phyloP scores from a whole-genome alignment of 2,797 vertebrate genomes.

The Todus mexicanus region DNA sequence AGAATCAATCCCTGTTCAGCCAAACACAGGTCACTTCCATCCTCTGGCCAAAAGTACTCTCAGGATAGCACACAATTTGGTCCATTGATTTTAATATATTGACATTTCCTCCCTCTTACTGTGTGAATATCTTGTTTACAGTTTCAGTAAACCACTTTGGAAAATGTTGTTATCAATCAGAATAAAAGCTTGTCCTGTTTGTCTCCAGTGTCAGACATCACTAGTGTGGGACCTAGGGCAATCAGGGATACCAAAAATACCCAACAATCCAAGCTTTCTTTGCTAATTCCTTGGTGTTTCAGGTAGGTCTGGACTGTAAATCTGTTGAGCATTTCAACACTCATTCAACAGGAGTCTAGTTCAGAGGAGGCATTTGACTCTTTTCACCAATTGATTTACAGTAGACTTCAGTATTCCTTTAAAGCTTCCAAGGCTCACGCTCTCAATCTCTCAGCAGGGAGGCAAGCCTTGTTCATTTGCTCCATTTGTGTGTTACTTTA shows the following conservation, averaged over 20 bases:
- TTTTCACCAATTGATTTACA: neutral
- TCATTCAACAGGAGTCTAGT: neutral
- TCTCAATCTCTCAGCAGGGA: neutral
- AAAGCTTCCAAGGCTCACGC: neutral
- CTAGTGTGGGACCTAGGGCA: neutral
- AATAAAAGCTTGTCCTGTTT: constrained; percentile 4
- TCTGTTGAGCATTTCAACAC: neutral
- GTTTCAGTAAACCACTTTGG: constrained; percentile 2
- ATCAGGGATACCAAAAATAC: neutral
- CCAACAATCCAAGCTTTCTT: neutral
- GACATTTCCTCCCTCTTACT: constrained; percentile 15
- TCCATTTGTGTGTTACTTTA: neutral
- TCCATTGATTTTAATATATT: constrained; percentile 46
- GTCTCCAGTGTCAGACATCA: neutral
- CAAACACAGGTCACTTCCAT: constrained; percentile 30
- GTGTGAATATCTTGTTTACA: constrained; percentile 6
- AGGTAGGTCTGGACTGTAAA: neutral
- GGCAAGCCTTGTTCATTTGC: neutral
- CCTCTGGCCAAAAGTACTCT: constrained; percentile 38
- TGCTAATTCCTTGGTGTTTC: neutral
- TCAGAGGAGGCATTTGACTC: neutral
- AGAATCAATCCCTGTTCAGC: constrained; percentile 28
- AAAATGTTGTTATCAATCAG: constrained; percentile 12
- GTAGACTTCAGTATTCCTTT: neutral
- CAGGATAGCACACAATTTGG: neutral